Conservation (phyloP, 2,113 vertebrate species). For the Orycteropus afer region DNA sequence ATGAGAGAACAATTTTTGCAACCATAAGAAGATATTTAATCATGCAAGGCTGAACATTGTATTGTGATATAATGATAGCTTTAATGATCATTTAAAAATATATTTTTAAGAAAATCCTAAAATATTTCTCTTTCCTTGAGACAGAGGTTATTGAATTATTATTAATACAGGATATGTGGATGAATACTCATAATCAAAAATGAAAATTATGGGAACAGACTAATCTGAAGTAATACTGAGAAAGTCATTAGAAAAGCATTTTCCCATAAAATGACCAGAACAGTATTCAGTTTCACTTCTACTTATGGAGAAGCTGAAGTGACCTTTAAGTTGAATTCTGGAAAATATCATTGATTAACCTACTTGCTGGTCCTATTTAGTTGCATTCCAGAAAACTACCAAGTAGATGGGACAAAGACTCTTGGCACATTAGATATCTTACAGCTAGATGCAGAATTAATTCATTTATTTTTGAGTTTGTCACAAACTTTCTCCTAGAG, state of each 20-base stretch:
- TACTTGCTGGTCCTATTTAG: background rate
- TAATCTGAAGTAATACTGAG: background rate
- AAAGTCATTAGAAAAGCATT: background rate
- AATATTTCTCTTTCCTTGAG: background rate
- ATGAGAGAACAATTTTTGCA: background rate
- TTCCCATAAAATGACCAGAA: constrained; percentile 44
- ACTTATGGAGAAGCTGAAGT: constrained; percentile 38
- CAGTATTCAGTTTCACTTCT: constrained; percentile 47
- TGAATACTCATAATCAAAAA: background rate
- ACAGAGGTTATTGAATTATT: background rate
- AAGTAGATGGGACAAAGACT: background rate
- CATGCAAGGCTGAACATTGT: background rate
- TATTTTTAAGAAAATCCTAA: background rate
- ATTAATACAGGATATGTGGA: background rate
- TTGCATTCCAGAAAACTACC: background rate
- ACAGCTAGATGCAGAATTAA: background rate
- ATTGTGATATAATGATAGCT: background rate
- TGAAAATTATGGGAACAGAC: background rate
- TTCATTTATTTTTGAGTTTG: background rate
- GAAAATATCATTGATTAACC: constrained; percentile 48
- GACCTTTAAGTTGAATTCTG: constrained; percentile 57
- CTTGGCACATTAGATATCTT: background rate
- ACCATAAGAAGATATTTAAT: background rate
- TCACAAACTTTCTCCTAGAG: background rate
- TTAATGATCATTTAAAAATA: background rate